Evolutionary conservation across 2,888 invertebrate genomes (phyloP).

Genomic region (Eilema depressum): DNA sequence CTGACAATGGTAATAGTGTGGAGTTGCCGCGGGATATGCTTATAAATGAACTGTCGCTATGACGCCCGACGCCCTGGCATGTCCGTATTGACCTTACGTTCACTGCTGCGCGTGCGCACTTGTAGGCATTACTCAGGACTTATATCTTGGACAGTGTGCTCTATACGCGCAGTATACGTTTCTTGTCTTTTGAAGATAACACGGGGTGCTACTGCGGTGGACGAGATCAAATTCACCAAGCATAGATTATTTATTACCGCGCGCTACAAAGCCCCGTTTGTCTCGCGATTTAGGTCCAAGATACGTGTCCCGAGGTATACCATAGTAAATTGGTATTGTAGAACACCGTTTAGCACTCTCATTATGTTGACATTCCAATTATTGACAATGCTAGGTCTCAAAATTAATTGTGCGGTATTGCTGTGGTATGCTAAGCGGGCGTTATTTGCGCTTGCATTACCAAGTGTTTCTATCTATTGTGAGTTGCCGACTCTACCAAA

Average conservation of each 20-base stretch:
- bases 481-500: background rate
- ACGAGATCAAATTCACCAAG: no score
- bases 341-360: constrained; percentile 31
- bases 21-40: constrained; percentile 59
- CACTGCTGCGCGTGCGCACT: constrained; percentile 55
- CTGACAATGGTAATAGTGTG: constrained; percentile 61
- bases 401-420: background rate
- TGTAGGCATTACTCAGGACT: no score
- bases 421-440: background rate
- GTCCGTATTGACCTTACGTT: constrained; percentile 71
- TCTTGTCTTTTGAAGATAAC: no score
- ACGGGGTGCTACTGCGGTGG: no score
- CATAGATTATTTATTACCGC: no score
- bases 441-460: background rate
- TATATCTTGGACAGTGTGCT: no score
- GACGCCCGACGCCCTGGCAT: constrained; percentile 19
- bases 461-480: background rate
- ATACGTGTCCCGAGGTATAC: no score
- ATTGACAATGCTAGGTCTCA: constrained; percentile 14
- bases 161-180: no score
- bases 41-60: constrained; percentile 68
- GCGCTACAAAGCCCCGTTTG: no score
- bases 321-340: constrained; percentile 43
- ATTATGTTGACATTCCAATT: constrained; percentile 32
- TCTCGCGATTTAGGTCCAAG: no score